Percentiles rank a stretch among this genome's conserved stretches.
These are phyloP conservation scores for Lepidurus packardi DNA, from an alignment of 1,140 invertebrate genomes.

Conservation along the genomic window DNA sequence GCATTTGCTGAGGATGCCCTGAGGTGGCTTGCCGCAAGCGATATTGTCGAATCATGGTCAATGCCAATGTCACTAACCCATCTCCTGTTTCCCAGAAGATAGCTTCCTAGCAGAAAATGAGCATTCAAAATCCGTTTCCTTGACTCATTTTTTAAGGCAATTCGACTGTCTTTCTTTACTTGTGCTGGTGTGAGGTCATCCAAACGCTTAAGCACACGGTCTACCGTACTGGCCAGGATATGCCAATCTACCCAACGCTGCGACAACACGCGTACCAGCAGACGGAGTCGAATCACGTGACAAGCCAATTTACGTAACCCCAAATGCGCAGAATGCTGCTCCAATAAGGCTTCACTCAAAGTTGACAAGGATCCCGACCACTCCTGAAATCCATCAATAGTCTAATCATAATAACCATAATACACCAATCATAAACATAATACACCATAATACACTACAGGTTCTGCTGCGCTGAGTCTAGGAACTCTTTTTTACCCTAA, in stretches of 20 bases:
- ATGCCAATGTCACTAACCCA: neutral
- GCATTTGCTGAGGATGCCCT: slow-evolving; percentile 26
- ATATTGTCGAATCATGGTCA: slow-evolving; percentile 25
- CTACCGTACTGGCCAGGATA: neutral
- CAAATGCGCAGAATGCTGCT: slow-evolving; percentile 2
- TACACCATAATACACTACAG: too few relatives aligned
- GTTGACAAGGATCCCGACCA: neutral
- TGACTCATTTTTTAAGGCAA: too few relatives aligned
- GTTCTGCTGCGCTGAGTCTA: too few relatives aligned
- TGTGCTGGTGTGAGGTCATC: neutral
- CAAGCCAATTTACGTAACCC: neutral
- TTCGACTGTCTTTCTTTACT: neutral
- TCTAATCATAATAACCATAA: too few relatives aligned
- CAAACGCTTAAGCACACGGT: neutral
- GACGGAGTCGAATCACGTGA: neutral
- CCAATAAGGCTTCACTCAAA: neutral
- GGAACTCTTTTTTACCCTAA: too few relatives aligned
- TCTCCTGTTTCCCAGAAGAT: slow-evolving; percentile 26
- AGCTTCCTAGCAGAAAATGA: slow-evolving; percentile 27
- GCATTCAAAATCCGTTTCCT: neutral
- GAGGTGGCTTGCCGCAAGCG: neutral
- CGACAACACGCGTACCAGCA: neutral
- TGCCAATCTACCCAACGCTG: neutral
- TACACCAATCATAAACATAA: too few relatives aligned
- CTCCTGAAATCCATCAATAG: neutral